Evolutionary conservation across 2,888 invertebrate genomes (phyloP), one percentile per base, ranked within the genome.

Genomic region (Leptinotarsa haldemani): DNA sequence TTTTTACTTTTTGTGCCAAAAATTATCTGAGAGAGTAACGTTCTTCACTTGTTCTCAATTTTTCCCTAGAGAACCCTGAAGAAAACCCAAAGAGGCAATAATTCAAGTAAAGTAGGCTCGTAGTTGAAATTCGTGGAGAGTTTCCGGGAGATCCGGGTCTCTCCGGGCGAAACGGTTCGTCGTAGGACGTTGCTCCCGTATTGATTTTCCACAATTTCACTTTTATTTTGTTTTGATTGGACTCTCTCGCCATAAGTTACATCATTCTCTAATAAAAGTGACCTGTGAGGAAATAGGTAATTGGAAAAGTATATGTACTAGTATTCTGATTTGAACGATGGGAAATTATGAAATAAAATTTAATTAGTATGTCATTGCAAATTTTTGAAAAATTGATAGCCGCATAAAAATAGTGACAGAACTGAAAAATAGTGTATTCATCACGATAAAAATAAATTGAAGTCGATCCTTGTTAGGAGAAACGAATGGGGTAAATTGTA

Each of bases 121-220:
- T 63, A 65, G 68, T 71, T 63, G 71, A 68, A 73, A 74, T 70
- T 70, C 70, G 65, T n/a, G 65, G 46, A 68, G 71, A 4, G 63
- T 68, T 79, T 78, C 79, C 78, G 71, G 76, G 75, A 79, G 78
- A 76, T 80, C 82, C 80, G 78, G 82, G 79, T 79, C 81, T 81
- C 82, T 82, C 82, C 82, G 81, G 80, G 80, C 74, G 74, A 74
- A 80, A 80, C 78, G 80, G 79, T 75, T 80, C 84, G 78, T 78
- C 78, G 77, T 79, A 82, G 87, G 84, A 83, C 87, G 85, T 84
- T 83, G 86, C 86, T 82, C 87, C 78, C 73, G 69, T 85, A 87
- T 87, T 84, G 87, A 87, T 87, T 86, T 84, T 83, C 79, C 83
- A 83, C 83, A 87, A 84, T 87, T 87, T 87, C 87, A 87, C 87